phyloP scores from a whole-genome alignment of 2,797 vertebrate species.

The Otus scops region DNA sequence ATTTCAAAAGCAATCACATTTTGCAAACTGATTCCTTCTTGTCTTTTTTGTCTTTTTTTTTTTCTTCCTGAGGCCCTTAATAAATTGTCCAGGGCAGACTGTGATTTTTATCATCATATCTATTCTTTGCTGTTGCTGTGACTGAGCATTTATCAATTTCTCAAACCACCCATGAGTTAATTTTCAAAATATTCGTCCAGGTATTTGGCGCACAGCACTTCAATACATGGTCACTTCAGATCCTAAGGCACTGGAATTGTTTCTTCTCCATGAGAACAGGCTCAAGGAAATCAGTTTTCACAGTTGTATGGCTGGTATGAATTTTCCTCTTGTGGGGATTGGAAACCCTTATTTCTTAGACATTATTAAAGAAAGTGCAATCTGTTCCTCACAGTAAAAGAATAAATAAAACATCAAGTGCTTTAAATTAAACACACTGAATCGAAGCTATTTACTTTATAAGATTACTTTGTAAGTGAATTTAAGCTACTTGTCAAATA shows the following conservation, averaged over 20 bases:
- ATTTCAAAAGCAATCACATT: constrained; percentile 32
- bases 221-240: rapidly evolving
- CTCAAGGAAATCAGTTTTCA: not conserved
- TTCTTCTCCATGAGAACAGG: not conserved
- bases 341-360: not conserved
- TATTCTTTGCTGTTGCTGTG: not conserved
- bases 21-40: constrained; percentile 31
- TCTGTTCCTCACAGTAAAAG: not conserved
- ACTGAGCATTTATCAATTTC: not conserved
- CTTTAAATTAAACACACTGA: not conserved
- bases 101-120: not conserved
- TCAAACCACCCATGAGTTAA: not conserved
- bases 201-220: not conserved
- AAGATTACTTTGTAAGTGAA: not conserved
- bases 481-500: constrained; percentile 5
- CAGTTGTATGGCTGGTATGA: not conserved
- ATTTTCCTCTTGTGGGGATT: not conserved
- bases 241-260: not conserved
- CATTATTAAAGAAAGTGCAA: not conserved
- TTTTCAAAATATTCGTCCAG: not conserved
- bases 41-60: not conserved
- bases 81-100: not conserved
- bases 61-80: not conserved
- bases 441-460: constrained; percentile 13
- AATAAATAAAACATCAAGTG: not conserved